These are phyloP conservation scores for Graptemys geographica DNA, from an alignment of 2,797 vertebrate species.

Conservation along the genomic window DNA sequence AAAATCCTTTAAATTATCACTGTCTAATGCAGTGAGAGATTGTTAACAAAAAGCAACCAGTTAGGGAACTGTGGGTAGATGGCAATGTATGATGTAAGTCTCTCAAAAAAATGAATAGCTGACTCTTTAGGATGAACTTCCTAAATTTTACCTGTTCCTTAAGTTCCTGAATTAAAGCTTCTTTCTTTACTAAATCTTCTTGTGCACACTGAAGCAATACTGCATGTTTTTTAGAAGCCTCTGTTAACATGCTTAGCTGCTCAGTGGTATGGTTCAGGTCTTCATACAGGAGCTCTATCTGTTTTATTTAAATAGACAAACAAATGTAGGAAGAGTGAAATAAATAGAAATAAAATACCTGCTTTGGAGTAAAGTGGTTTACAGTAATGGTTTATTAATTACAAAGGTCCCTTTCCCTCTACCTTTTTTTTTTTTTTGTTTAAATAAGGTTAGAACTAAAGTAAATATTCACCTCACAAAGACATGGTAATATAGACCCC, in stretches of 20 bases:
- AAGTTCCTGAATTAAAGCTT: slow-evolving; percentile 85
- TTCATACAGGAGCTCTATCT: slow-evolving; percentile 93
- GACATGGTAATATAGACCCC: neutral
- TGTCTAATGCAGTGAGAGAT: neutral
- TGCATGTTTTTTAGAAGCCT: slow-evolving; percentile 89
- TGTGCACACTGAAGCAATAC: slow-evolving; percentile 86
- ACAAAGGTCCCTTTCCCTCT: neutral
- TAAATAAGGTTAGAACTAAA: neutral
- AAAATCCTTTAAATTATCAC: neutral
- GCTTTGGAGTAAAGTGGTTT: neutral
- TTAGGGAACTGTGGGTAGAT: neutral
- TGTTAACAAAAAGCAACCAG: neutral
- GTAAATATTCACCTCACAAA: neutral
- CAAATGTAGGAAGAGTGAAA: neutral
- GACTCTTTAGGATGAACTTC: neutral
- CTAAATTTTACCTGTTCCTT: slow-evolving; percentile 83
- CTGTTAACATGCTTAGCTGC: slow-evolving; percentile 89
- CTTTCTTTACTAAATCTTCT: slow-evolving; percentile 84
- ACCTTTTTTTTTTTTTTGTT: neutral
- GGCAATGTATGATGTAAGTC: neutral
- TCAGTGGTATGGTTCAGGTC: slow-evolving; percentile 89
- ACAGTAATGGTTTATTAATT: neutral
- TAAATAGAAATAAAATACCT: neutral
- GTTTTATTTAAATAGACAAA: neutral
- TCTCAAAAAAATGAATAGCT: neutral